Evolutionary conservation across 37 sponge, comb jelly and placozoan species (phyloP), one percentile per base, ranked within the genome.

Genomic region (Petrosia ficiformis): DNA sequence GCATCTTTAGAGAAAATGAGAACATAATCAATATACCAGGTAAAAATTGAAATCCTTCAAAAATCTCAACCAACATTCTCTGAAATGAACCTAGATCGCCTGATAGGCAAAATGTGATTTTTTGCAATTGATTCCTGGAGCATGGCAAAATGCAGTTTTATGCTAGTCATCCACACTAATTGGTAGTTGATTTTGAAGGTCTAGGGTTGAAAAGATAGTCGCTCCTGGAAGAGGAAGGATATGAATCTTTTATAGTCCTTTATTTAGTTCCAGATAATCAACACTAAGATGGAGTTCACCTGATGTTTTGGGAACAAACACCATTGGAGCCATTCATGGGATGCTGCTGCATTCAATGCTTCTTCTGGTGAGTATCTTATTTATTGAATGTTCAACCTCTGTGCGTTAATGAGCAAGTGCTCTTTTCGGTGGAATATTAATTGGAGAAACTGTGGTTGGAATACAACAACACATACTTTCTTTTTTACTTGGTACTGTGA

Each of bases 311-410:
- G 37, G 33, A 4, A 67, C 68, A 67, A 36, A 67, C 37, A 67
- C 68, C 30, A 37, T 37, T 31, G 68, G 68, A 24, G 87, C 74
- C 65, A 72, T 77, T 42, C 79, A 86, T 8, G 79, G 59, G 67
- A 76, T 80, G 29, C 44, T 39, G 33, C 73, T 72, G 60, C 60
- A 52, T 59, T 38, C 61, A 2, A 71, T 73, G 65, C 72, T 81
- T 29, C 73, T 40, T 44, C 33, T 59, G 42, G 39, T 16, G 6
- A 81, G 82, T 65, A 81, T 81, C 39, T 81, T 44, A 40, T 81
- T 44, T 21, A 73, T 39, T 37, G 72, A 74, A 24, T 43, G 72
- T 74, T 59, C 34, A 26, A 83, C 89, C 67, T 89, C 89, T n/a
- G 67, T 42, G 42, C 73, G 73, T 32, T 73, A 81, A 5, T 59